A percentile compares a stretch with the other conserved stretches of the same genome.
Conservation (phyloP, 2,113 vertebrate genomes). For the Poecilia latipinna region DNA sequence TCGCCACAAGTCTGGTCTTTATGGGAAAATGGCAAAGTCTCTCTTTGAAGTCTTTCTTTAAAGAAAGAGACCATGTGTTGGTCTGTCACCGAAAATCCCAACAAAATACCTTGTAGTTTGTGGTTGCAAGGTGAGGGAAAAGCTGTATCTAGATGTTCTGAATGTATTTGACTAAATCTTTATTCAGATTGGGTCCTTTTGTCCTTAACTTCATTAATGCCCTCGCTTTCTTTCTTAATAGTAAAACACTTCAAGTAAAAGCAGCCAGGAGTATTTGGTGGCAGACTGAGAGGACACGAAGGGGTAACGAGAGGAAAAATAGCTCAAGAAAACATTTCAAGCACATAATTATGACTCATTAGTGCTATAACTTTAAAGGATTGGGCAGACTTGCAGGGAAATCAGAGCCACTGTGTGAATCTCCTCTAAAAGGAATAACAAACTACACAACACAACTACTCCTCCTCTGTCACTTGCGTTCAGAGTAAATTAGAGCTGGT, state of each 20-base stretch:
- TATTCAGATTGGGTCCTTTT: neutral
- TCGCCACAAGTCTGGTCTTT: neutral
- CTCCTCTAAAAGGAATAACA: slow-evolving; percentile 35
- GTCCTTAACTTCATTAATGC: neutral
- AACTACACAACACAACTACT: slow-evolving; percentile 53
- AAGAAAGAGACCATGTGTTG: neutral
- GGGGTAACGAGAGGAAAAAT: neutral
- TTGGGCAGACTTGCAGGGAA: slow-evolving; percentile 33
- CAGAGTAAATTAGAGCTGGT: slow-evolving; percentile 60
- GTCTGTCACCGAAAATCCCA: neutral
- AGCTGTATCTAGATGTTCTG: neutral
- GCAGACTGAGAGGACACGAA: neutral
- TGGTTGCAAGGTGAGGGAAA: neutral
- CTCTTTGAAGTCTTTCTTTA: neutral
- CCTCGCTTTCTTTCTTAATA: neutral
- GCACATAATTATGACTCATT: slow-evolving; percentile 47
- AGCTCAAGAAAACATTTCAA: slow-evolving; percentile 9
- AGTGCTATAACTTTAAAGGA: slow-evolving; percentile 38
- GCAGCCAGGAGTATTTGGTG: neutral
- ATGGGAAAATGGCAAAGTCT: neutral
- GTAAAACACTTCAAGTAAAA: neutral
- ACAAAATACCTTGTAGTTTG: neutral
- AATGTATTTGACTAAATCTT: neutral
- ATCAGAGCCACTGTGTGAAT: slow-evolving; percentile 49
- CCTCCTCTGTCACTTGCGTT: slow-evolving; percentile 50